Evolutionary conservation across 2,113 vertebrate genomes (phyloP).

Genomic region (Cricetomys ansorgei): DNA sequence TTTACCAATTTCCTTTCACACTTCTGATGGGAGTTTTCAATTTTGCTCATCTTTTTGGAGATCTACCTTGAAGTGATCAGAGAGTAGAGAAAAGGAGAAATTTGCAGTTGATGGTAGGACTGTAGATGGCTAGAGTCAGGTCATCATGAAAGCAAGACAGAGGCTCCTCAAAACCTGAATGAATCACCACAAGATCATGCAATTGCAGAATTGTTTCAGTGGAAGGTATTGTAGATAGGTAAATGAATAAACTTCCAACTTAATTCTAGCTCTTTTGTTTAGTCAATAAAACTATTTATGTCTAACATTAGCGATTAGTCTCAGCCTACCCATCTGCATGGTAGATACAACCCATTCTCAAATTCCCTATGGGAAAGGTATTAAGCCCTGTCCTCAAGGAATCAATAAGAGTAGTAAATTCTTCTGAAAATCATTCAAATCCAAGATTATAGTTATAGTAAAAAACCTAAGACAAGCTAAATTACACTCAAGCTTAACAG

Average conservation of each 20-base stretch:
- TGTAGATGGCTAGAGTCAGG: no score
- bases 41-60: not conserved
- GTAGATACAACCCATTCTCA: not conserved
- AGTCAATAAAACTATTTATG: no score
- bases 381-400: not conserved
- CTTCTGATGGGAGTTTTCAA: not conserved
- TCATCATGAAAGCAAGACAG: not conserved
- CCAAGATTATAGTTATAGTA: not conserved
- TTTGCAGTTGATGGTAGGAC: not conserved
- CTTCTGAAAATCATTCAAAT: not conserved
- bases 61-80: not conserved
- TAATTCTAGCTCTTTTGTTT: not conserved
- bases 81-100: not conserved
- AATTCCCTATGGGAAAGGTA: not conserved
- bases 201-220: no score
- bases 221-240: no score
- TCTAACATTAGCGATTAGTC: no score
- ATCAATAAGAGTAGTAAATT: not conserved
- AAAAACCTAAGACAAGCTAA: not conserved
- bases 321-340: not conserved
- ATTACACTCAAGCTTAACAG: not conserved
- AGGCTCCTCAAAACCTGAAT: not conserved
- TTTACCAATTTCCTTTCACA: not conserved
- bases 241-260: no score
- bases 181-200: not conserved